Evolutionary conservation across 2,797 vertebrate species (phyloP).

Genomic region (Rhincodon typus): DNA sequence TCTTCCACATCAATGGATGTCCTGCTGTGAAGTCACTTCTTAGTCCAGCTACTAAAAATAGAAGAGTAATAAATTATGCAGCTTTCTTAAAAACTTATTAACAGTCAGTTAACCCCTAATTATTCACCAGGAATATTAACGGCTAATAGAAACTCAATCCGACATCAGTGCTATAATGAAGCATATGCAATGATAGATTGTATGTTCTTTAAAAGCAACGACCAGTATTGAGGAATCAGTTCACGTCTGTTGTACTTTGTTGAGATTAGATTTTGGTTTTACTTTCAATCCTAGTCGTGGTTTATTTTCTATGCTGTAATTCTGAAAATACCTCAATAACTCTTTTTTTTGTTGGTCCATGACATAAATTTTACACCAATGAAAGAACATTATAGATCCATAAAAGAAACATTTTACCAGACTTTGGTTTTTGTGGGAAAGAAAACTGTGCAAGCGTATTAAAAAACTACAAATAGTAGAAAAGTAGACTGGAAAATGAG

Average conservation of each 20-base stretch:
- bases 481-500: not conserved
- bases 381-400: not conserved
- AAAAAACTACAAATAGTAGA: not conserved
- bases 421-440: not conserved
- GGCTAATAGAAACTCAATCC: not conserved
- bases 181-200: not conserved
- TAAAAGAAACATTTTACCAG: not conserved
- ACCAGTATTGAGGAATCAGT: not conserved
- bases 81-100: not conserved
- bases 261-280: not conserved
- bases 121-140: not conserved
- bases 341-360: not conserved
- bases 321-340: not conserved
- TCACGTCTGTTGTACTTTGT: not conserved
- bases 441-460: not conserved
- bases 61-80: not conserved
- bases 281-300: not conserved
- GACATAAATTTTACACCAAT: not conserved
- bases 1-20: not conserved
- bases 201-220: not conserved
- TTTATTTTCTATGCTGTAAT: not conserved
- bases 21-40: conserved; percentile 6
- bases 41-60: not conserved
- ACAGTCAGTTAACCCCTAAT: not conserved
- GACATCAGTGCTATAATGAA: not conserved